phyloP scores from a whole-genome alignment of 2,797 vertebrate species.

The Poliocrania exsul region DNA sequence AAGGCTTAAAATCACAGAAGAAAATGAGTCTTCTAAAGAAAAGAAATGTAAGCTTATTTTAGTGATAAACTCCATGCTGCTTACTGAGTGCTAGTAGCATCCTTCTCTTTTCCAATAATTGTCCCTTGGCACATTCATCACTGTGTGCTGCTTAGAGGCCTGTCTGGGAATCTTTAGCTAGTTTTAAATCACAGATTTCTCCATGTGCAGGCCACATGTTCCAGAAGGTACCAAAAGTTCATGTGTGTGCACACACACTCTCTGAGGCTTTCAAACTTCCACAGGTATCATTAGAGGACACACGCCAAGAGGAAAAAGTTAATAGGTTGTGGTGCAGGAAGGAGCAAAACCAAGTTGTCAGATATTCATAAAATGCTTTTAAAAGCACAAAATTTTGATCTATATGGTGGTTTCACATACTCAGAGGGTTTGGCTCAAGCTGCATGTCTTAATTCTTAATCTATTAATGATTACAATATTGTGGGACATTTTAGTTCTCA shows the following conservation, averaged over 20 bases:
- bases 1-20: neutral
- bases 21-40: neutral
- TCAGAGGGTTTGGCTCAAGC: neutral
- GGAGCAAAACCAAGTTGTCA: neutral
- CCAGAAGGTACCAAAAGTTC: constrained; percentile 40
- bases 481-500: neutral
- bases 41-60: constrained; percentile 34
- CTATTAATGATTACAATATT: neutral
- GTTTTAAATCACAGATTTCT: constrained; percentile 71
- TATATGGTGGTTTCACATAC: neutral
- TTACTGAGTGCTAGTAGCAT: neutral
- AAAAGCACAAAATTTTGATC: neutral
- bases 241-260: neutral
- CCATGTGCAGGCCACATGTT: constrained; percentile 79
- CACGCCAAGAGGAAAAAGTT: constrained; percentile 32
- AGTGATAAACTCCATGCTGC: neutral
- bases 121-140: constrained; percentile 49
- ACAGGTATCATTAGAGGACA: neutral
- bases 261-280: constrained; percentile 52
- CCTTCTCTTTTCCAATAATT: constrained; percentile 20
- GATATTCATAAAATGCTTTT: neutral
- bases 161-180: constrained; percentile 72
- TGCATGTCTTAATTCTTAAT: neutral
- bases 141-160: constrained; percentile 63
- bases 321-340: neutral